These are phyloP conservation scores for Camponotus pennsylvanicus DNA, from an alignment of 1,140 invertebrate species.

Conservation along the genomic window DNA sequence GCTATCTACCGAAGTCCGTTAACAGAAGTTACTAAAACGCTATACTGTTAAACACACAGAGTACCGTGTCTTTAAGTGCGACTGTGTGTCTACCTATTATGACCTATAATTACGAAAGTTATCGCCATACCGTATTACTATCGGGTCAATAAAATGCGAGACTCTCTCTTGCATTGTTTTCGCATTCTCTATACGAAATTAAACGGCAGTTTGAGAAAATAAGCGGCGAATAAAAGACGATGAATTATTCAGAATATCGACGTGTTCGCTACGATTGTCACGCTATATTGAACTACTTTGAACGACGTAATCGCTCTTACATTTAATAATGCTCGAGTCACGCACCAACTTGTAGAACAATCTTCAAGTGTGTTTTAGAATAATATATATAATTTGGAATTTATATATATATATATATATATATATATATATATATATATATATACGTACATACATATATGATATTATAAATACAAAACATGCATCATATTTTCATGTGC, in stretches of 20 bases:
- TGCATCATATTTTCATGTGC: background rate
- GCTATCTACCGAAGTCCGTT: slow-evolving; percentile 18
- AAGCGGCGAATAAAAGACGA: slow-evolving; percentile 31
- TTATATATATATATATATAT: background rate
- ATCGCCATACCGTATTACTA: slow-evolving; percentile 26
- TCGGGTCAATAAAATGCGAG: slow-evolving; percentile 37
- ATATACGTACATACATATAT: too few species aligned
- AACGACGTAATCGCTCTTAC: slow-evolving; percentile 18
- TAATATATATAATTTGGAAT: background rate
- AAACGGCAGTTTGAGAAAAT: slow-evolving; percentile 29
- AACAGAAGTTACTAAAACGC: slow-evolving; percentile 50
- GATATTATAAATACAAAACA: background rate
- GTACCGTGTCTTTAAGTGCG: slow-evolving; percentile 25
- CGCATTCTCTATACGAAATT: slow-evolving; percentile 39
- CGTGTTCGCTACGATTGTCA: background rate
- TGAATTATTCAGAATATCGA: slow-evolving; percentile 19
- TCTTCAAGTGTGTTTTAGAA: slow-evolving; percentile 11
- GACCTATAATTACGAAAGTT: slow-evolving; percentile 48
- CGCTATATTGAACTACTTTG: background rate
- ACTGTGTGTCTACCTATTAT: slow-evolving; percentile 53
- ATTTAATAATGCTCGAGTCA: slow-evolving; percentile 24
- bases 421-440: too few species aligned
- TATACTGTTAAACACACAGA: background rate
- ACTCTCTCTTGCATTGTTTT: background rate
- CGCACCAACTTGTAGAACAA: slow-evolving; percentile 7